A percentile compares a stretch with the other conserved stretches of the same genome.
Conservation (phyloP, 2,888 invertebrate genomes). For the Ornithoptera alexandrae region DNA sequence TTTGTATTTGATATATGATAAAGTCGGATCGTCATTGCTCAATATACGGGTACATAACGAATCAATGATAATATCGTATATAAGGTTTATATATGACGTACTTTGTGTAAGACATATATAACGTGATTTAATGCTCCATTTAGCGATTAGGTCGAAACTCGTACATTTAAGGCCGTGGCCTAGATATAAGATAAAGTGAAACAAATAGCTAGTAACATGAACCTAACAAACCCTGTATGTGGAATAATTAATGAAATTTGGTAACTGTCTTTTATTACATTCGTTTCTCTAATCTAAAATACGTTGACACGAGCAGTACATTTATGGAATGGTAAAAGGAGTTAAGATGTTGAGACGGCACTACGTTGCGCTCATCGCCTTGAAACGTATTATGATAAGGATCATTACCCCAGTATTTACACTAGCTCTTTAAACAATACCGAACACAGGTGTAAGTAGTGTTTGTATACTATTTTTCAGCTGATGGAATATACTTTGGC, state of each 20-base stretch:
- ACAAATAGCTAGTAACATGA: background rate
- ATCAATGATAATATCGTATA: background rate
- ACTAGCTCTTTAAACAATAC: too few relatives aligned
- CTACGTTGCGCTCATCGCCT: too few relatives aligned
- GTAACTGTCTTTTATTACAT: background rate
- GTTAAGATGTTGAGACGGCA: too few relatives aligned
- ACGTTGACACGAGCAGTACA: too few relatives aligned
- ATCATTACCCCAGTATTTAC: too few relatives aligned
- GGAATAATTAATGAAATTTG: background rate
- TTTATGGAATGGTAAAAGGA: too few relatives aligned
- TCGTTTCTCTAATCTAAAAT: too few relatives aligned
- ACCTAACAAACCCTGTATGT: background rate
- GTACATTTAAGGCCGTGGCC: background rate
- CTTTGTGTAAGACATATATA: background rate
- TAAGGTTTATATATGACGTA: background rate
- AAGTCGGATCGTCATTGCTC: background rate
- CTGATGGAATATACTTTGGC: too few relatives aligned
- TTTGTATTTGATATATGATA: background rate
- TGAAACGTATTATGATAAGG: too few relatives aligned
- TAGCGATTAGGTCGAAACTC: conserved; percentile 2
- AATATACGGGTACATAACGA: background rate
- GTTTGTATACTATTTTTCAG: too few relatives aligned
- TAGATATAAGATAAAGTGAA: background rate
- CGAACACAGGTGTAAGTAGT: too few relatives aligned
- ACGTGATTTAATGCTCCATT: conserved; percentile 1